phyloP scores from a whole-genome alignment of 2,888 invertebrate species.

The Troides aeacus region DNA sequence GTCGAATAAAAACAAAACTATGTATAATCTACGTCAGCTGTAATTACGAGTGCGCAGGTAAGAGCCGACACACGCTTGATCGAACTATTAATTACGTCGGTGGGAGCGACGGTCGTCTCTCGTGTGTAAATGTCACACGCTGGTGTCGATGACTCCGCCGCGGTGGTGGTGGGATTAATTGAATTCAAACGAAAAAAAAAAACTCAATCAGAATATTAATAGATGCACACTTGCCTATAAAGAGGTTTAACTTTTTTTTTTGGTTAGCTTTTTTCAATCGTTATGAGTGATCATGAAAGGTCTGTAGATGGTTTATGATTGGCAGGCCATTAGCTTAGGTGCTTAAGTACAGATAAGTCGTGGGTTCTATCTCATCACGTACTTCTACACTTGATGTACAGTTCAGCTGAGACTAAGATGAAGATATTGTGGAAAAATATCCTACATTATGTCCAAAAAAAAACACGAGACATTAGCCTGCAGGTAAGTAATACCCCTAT shows the following conservation, averaged over 20 bases:
- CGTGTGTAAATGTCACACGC: constrained; percentile 17
- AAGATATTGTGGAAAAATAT: too few relatives aligned
- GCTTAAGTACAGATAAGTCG: too few relatives aligned
- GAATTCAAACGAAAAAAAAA: constrained; percentile 4
- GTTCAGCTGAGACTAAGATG: too few relatives aligned
- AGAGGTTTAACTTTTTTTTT: constrained; percentile 14
- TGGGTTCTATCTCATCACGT: too few relatives aligned
- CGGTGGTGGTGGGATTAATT: constrained; percentile 18
- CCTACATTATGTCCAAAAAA: too few relatives aligned
- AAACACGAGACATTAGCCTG: too few relatives aligned
- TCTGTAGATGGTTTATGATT: constrained; percentile 1
- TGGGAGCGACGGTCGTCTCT: background rate
- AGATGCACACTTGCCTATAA: constrained; percentile 6
- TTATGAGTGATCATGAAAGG: too few relatives aligned
- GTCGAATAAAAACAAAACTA: constrained; percentile 34
- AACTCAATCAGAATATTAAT: constrained; percentile 17
- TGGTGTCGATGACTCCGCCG: constrained; percentile 12
- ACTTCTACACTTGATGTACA: too few relatives aligned
- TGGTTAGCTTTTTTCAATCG: background rate
- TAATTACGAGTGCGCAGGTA: constrained; percentile 8
- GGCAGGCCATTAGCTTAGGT: constrained; percentile 3
- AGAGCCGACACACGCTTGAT: constrained; percentile 10
- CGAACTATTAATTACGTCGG: constrained; percentile 19
- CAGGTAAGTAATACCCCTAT: too few relatives aligned
- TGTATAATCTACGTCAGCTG: constrained; percentile 5